These are phyloP conservation scores for Sigmodon hispidus DNA, from an alignment of 2,113 vertebrate species.

Conservation along the genomic window DNA sequence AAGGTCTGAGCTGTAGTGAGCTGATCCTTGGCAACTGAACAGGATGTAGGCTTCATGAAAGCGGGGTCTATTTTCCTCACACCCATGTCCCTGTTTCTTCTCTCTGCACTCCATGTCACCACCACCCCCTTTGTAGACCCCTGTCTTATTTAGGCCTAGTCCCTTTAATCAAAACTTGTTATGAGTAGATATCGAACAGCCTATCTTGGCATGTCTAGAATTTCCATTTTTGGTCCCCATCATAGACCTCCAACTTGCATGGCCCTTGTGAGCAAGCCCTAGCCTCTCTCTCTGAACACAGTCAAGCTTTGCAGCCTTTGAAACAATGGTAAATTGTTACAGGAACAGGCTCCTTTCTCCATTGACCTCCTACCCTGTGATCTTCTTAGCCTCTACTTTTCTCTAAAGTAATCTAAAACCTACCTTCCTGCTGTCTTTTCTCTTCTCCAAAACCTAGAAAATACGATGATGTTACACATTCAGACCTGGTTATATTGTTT, in stretches of 20 bases:
- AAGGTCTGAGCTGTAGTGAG: not conserved
- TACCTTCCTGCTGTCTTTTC: conserved; percentile 18
- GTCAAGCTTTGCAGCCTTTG: conserved; percentile 21
- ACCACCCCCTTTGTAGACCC: not conserved
- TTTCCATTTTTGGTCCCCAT: not conserved
- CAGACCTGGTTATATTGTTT: not conserved
- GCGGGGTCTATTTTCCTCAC: not conserved
- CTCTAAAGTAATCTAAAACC: conserved; percentile 40
- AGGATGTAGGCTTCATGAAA: not conserved
- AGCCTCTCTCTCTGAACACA: not conserved
- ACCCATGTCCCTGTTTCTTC: not conserved
- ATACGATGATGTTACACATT: not conserved
- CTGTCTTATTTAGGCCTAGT: not conserved
- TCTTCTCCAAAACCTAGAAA: conserved; percentile 2
- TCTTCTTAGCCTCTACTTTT: conserved; percentile 23
- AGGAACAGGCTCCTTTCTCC: not conserved
- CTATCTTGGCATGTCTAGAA: not conserved
- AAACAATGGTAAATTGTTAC: conserved; percentile 4
- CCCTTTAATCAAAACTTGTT: conserved; percentile 25
- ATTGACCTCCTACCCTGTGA: not conserved
- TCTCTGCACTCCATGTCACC: not conserved
- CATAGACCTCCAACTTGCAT: not conserved
- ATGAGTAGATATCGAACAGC: not conserved
- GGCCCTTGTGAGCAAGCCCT: not conserved
- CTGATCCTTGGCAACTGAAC: not conserved